These are phyloP conservation scores for Apamea crenata DNA, from an alignment of 2,888 invertebrate genomes.

Conservation along the genomic window DNA sequence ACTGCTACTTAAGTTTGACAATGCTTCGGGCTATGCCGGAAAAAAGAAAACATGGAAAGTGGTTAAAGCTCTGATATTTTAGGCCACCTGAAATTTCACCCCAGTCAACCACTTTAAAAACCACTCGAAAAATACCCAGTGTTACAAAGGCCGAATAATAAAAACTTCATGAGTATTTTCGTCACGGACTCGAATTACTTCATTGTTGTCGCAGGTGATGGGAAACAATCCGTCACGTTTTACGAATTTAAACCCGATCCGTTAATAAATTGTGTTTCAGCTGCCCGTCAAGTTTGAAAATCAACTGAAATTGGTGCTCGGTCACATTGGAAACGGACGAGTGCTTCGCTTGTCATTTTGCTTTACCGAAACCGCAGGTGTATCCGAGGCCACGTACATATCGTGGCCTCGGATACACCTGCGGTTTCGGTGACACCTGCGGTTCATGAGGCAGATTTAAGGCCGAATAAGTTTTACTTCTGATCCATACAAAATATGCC, in stretches of 20 bases:
- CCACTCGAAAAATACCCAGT: neutral
- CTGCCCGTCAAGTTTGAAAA: conserved; percentile 30
- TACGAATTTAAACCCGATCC: conserved; percentile 48
- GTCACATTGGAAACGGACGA: conserved; percentile 14
- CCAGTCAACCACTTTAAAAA: neutral
- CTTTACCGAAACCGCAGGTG: neutral
- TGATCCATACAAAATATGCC: neutral
- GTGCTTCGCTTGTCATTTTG: neutral
- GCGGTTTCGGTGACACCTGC: too few relatives aligned
- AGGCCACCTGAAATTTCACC: neutral
- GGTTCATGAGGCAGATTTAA: neutral
- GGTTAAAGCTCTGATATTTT: neutral
- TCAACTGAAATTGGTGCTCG: conserved; percentile 29
- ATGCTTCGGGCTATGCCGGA: neutral
- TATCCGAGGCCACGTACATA: neutral
- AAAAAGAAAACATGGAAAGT: neutral
- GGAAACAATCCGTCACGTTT: conserved; percentile 53
- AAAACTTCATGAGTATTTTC: conserved; percentile 21
- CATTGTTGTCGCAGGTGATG: conserved; percentile 36
- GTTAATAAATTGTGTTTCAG: conserved; percentile 58
- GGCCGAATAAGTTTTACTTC: neutral
- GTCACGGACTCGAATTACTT: conserved; percentile 35
- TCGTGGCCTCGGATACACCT: too few relatives aligned
- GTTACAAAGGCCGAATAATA: neutral
- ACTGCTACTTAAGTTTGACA: too few relatives aligned